Evolutionary conservation across 2,113 vertebrate species (phyloP), one percentile per base, ranked within the genome.

Genomic region (Bubalus kerabau): DNA sequence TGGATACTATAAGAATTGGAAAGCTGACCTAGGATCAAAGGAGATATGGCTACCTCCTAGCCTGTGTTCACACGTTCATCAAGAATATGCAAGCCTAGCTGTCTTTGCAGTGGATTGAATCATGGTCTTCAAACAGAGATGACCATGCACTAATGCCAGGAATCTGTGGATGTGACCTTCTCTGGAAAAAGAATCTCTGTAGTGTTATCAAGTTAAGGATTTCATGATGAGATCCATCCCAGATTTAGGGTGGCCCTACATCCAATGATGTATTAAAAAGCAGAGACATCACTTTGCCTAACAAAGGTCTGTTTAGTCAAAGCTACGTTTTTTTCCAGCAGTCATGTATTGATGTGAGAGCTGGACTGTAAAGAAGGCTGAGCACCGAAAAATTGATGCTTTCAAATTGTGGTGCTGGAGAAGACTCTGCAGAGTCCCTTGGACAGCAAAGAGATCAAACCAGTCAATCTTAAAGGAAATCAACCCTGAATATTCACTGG

Each of bases 1-100:
- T 81, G 7, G 84, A 36, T 46, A 3, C 32, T 56, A 0, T 12
- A 28, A 64, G 50, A 57, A 64, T 5, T 50, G 52, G 43, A 56
- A 93, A 78, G 48, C 12, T 88, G 46, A 93, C 40, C 26, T 24
- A 28, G 59, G 74, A 43, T 40, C 78, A 14, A 96, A 48, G 32
- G 62, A 62, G 21, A 52, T 6, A n/a, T 28, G 30, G 48, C 28
- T 82, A 82, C 64, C 21, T 71, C n/a, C 23, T 3, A 24, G 32
- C 30, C 12, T 1, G 6, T 7, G 36, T 56, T 48, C 15, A 62
- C 4, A 56, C 0, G 16, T 7, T 76, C 64, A n/a, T 9, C 40
- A n/a, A 80, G 21, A 92, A 74, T 4, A 13, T 2, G 14, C 48
- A 76, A 60, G 54, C 50, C 83, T 26, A 74, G 85, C 10, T 26